Evolutionary conservation across 2,113 vertebrate genomes (phyloP).

Genomic region (Penelope pileata): DNA sequence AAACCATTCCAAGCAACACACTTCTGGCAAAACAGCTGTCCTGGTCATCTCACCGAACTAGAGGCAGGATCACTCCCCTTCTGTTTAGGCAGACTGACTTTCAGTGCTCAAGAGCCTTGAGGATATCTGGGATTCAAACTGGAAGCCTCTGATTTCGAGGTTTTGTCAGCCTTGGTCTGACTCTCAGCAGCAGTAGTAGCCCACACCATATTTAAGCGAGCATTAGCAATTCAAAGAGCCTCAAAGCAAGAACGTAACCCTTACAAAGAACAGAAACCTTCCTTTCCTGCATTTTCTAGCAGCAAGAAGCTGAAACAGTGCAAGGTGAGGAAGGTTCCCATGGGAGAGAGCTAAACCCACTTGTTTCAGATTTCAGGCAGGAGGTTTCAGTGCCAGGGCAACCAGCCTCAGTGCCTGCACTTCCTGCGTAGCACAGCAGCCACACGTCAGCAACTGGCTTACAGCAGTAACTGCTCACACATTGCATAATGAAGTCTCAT

Average conservation of each 20-base stretch:
- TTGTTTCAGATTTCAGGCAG: not conserved
- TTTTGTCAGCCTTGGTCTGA: not conserved
- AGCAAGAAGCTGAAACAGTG: not conserved
- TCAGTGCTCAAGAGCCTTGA: not conserved
- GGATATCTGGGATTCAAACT: not conserved
- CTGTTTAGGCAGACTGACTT: not conserved
- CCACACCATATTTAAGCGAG: not conserved
- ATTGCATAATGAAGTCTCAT: slow-evolving; percentile 26
- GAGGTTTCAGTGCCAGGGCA: not conserved
- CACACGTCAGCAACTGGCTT: not conserved
- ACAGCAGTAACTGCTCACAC: not conserved
- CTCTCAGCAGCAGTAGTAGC: not conserved
- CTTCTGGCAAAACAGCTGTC: not conserved
- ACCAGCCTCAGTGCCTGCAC: not conserved
- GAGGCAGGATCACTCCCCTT: not conserved
- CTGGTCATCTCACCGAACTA: not conserved
- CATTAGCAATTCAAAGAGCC: not conserved
- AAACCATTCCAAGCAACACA: not conserved
- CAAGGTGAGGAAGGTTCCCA: not conserved
- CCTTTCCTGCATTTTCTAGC: not conserved
- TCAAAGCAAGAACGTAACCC: not conserved
- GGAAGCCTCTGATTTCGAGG: not conserved
- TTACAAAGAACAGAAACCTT: not conserved
- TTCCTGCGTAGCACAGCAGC: not conserved
- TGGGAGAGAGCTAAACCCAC: not conserved